A percentile compares a stretch with the other conserved stretches of the same genome.
These are phyloP conservation scores for Elachura formosa DNA, from an alignment of 2,113 vertebrate genomes.

Conservation along the genomic window DNA sequence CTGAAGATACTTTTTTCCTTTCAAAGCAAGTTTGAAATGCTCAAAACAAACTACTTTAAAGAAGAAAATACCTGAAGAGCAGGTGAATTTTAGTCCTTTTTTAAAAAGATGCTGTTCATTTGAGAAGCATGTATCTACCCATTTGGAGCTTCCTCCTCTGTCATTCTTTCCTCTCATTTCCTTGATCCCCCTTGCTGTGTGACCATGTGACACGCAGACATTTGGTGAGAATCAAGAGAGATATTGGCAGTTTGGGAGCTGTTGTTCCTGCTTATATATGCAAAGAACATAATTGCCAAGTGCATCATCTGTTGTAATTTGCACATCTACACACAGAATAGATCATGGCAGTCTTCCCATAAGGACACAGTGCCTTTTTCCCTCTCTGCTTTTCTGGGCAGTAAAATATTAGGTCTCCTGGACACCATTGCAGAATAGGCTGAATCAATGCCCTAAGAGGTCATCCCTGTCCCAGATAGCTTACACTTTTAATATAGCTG, in stretches of 20 bases:
- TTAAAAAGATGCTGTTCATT: background rate
- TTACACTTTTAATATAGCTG: background rate
- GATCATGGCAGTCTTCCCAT: constrained; percentile 45
- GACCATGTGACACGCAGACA: constrained; percentile 61
- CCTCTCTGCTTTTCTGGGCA: background rate
- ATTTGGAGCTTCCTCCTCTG: constrained; percentile 53
- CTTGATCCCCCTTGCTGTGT: constrained; percentile 49
- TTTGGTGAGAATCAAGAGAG: constrained; percentile 62
- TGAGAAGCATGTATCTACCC: constrained; percentile 19
- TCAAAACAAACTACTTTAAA: background rate
- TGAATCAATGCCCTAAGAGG: background rate
- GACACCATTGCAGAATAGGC: background rate
- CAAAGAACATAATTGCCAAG: constrained; percentile 75
- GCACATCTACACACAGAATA: constrained; percentile 53
- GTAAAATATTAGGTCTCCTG: background rate
- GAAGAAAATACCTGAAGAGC: background rate
- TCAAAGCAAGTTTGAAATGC: background rate
- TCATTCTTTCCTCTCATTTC: constrained; percentile 57
- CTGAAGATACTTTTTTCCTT: background rate
- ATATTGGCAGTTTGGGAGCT: constrained; percentile 74
- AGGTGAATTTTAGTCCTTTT: background rate
- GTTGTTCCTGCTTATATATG: constrained; percentile 76
- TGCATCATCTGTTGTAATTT: constrained; percentile 75
- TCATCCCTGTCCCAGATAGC: background rate
- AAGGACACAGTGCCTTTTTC: background rate